These are phyloP conservation scores for Indicator maculatus DNA, from an alignment of 2,113 vertebrate species.

Conservation along the genomic window DNA sequence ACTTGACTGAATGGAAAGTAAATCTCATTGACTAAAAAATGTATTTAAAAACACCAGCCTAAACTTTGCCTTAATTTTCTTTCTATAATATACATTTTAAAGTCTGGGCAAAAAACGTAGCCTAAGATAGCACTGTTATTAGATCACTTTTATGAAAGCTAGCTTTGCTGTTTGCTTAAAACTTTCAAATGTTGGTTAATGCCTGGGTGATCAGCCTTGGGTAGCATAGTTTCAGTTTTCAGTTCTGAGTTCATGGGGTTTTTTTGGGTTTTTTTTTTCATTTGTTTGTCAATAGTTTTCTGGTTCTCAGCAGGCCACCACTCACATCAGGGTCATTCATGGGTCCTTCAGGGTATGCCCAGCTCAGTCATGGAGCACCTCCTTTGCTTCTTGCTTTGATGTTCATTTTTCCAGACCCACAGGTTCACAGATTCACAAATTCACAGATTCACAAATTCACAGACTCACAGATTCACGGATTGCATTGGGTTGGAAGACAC, in stretches of 20 bases:
- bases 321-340: background rate
- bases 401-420: background rate
- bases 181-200: background rate
- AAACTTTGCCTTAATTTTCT: background rate
- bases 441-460: too few relatives aligned
- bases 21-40: background rate
- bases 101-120: background rate
- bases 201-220: background rate
- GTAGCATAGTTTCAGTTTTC: background rate
- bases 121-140: background rate
- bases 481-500: too few relatives aligned
- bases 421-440: too few relatives aligned
- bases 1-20: background rate
- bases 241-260: background rate
- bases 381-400: background rate
- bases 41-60: background rate
- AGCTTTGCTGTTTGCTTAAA: background rate
- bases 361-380: background rate
- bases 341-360: fast-evolving
- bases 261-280: fast-evolving
- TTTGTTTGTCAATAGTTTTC: background rate
- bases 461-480: too few relatives aligned
- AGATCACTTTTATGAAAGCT: background rate
- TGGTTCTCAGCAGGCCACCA: background rate
- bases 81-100: background rate